These are phyloP conservation scores for Epizoanthus rinbou DNA, from an alignment of 92 coral and sea anemone species.

Conservation along the genomic window DNA sequence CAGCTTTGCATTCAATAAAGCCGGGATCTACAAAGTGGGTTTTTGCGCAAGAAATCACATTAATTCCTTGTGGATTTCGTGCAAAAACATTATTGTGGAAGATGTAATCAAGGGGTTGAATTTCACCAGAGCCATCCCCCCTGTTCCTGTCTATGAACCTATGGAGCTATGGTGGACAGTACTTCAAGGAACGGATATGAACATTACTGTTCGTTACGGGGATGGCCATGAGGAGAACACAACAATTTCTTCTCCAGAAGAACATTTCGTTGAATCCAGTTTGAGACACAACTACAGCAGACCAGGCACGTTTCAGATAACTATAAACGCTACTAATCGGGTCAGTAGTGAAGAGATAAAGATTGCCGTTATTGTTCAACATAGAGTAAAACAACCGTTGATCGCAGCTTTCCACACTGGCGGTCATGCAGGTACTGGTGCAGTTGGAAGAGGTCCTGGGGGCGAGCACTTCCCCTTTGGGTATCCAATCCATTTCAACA, in stretches of 20 bases:
- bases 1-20: background rate
- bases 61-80: background rate
- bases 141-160: background rate
- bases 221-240: background rate
- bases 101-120: background rate
- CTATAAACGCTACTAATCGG: background rate
- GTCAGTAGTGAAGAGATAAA: background rate
- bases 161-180: background rate
- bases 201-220: background rate
- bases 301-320: background rate
- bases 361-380: background rate
- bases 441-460: background rate
- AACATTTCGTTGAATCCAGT: background rate
- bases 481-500: background rate
- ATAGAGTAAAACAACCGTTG: background rate
- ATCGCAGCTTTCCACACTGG: background rate
- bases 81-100: background rate
- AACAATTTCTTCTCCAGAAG: background rate
- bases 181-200: slow-evolving; percentile 5
- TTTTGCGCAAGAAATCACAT: background rate
- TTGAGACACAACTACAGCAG: background rate
- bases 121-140: background rate
- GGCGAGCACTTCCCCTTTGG: background rate
- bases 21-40: background rate
- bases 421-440: background rate